Evolutionary conservation across 2,888 invertebrate species (phyloP), one percentile per base, ranked within the genome.

Genomic region (Troilus luridus): DNA sequence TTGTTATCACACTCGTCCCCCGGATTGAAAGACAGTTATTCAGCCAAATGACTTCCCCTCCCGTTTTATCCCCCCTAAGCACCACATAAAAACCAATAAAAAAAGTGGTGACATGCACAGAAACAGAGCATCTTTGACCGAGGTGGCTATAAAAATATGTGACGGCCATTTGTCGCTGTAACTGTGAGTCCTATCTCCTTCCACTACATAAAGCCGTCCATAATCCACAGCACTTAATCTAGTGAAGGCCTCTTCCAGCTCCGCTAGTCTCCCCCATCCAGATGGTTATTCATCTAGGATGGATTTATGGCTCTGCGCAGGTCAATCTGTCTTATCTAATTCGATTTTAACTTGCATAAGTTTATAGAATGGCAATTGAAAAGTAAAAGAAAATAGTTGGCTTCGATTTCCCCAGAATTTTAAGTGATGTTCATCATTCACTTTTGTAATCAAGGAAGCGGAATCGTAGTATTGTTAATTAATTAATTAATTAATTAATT

Each of bases 121-220:
- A 27, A 24, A 24, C 24, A 27, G 24, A 12, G 12, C 5, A 6
- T 12, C 24, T 12, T n/a, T 11, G 64, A 10, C 67, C 27, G 27
- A 67, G 67, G 7, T 77, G 41, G 72, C 72, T 85, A 85, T 85
- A 85, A 85, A 58, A 85, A 85, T 85, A 85, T 85, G 85, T 56
- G 58, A 56, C 5, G 56, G 56, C 56, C 85, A 85, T 85, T 85
- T 85, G 85, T 85, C 85, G 56, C 56, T 85, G 85, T 10, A n/a
- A 56, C 56, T 56, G 27, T 17, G 56, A 56, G 85, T 24, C 91
- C 91, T 91, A 91, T 91, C 91, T 91, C 88, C 88, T 91, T 91
- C 91, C 91, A 85, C 91, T 91, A 91, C 91, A 91, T 91, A 91
- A 91, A 91, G 88, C 89, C 88, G 24, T 67, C 64, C 54, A 64